phyloP scores from a whole-genome alignment of 2,888 invertebrate genomes.

The Sphinx pinastri region DNA sequence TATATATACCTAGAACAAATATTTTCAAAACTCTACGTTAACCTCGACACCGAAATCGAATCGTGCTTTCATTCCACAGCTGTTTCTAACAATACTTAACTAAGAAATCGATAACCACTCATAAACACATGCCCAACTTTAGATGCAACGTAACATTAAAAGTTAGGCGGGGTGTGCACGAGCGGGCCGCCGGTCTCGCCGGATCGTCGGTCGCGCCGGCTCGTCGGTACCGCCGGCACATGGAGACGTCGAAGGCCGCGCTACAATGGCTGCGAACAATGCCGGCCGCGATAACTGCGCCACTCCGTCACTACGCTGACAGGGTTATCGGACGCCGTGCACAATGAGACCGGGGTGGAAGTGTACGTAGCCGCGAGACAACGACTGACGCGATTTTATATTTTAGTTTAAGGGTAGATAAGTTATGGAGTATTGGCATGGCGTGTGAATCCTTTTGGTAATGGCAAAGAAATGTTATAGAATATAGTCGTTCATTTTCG shows the following conservation, averaged over 20 bases:
- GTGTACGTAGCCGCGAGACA: conserved; percentile 36
- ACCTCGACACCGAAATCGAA: too few species aligned
- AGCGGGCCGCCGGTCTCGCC: conserved; percentile 29
- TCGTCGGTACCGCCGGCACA: conserved; percentile 39
- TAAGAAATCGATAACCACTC: not conserved
- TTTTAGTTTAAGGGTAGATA: not conserved
- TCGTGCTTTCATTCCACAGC: too few species aligned
- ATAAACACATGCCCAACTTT: not conserved
- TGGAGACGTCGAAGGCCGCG: conserved; percentile 71
- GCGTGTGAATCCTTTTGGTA: too few species aligned
- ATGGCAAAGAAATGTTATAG: too few species aligned
- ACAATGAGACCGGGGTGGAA: conserved; percentile 53
- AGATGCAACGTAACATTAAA: conserved; percentile 35
- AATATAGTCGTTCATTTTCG: too few species aligned
- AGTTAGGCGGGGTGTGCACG: conserved; percentile 47
- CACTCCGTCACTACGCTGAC: conserved; percentile 81
- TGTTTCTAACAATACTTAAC: not conserved
- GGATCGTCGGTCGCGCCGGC: conserved; percentile 29
- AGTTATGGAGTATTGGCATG: too few species aligned
- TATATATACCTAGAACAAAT: too few species aligned
- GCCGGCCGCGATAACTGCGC: conserved; percentile 73
- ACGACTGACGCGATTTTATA: conserved; percentile 33
- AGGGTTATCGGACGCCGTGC: conserved; percentile 74
- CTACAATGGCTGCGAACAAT: conserved; percentile 70
- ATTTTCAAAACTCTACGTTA: too few species aligned